Evolutionary conservation across 2,797 vertebrate species (phyloP), one percentile per base, ranked within the genome.

Genomic region (Cyprinella venusta): DNA sequence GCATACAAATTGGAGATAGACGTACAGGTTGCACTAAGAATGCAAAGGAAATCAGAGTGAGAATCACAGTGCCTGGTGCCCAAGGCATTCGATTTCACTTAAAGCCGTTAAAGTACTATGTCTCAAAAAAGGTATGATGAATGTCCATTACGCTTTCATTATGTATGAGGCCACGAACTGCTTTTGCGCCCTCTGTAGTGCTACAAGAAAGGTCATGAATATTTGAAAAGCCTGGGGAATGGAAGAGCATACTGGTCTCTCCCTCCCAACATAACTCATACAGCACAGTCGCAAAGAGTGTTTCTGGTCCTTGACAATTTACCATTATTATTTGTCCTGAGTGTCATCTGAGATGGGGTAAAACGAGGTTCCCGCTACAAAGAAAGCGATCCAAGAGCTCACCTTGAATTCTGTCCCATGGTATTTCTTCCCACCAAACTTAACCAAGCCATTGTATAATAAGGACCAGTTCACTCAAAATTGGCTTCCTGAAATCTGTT

Each of bases 91-190:
- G 7, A 76, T 87, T 85, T 79, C 81, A 83, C 81, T 77, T 85
- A 85, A 80, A 83, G 19, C 72, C 12, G 18, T 63, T 80, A 61
- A 70, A 72, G 56, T 71, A 54, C 75, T 61, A 80, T 74, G 84
- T 80, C 77, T 80, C 70, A 79, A 81, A 70, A 75, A 69, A 67
- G 56, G 42, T 70, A 83, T 81, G 84, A 87, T 87, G 79, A 85
- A 85, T 81, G 86, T 87, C 77, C 81, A 84, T 85, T 87, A 87
- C 71, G 42, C 61, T 68, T 87, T 83, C 82, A 87, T 85, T 87
- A 87, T 87, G 78, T 80, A 85, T 85, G 77, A 85, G 84, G 80
- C 67, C 77, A 85, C 56, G 24, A 67, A 84, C 86, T 87, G 84
- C 84, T 85, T 85, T 87, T 33, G 26, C 48, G 63, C 78, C 69